These are phyloP conservation scores for Pammene fasciana DNA, from an alignment of 2,888 invertebrate genomes.

Conservation along the genomic window DNA sequence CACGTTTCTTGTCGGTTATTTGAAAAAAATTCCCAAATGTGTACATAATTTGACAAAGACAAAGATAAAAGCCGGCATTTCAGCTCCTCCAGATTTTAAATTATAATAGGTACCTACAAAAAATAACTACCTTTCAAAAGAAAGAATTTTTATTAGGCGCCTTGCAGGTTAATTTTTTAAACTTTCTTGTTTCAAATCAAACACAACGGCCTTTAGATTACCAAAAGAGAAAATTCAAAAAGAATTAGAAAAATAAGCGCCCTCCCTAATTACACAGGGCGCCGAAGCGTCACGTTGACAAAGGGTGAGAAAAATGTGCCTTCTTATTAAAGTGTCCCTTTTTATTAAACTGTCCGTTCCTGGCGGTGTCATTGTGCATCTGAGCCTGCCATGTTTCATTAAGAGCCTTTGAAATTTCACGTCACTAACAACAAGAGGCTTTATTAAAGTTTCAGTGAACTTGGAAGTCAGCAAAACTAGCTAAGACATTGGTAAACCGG, in stretches of 20 bases:
- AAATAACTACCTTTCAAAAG: no score
- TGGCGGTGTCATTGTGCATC: constrained; percentile 22
- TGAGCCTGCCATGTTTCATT: constrained; percentile 22
- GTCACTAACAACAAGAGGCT: background rate
- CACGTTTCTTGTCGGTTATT: no score
- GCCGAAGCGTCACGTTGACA: constrained; percentile 25
- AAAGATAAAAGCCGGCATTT: no score
- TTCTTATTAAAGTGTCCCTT: constrained; percentile 28
- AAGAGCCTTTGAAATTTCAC: background rate
- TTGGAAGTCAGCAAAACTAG: no score
- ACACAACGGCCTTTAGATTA: background rate
- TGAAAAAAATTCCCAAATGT: no score
- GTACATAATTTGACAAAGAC: no score
- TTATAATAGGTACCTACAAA: no score
- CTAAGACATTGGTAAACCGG: no score
- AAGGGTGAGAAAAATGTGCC: constrained; percentile 28
- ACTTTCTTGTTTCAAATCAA: background rate
- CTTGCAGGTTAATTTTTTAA: no score
- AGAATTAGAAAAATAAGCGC: constrained; percentile 16
- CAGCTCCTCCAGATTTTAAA: no score
- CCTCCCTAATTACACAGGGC: constrained; percentile 22
- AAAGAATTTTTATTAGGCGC: no score
- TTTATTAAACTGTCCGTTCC: constrained; percentile 23
- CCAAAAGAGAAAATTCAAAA: background rate
- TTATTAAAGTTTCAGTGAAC: no score